Evolutionary conservation across 2,888 invertebrate genomes (phyloP).

Genomic region (Anthrax anthrax): DNA sequence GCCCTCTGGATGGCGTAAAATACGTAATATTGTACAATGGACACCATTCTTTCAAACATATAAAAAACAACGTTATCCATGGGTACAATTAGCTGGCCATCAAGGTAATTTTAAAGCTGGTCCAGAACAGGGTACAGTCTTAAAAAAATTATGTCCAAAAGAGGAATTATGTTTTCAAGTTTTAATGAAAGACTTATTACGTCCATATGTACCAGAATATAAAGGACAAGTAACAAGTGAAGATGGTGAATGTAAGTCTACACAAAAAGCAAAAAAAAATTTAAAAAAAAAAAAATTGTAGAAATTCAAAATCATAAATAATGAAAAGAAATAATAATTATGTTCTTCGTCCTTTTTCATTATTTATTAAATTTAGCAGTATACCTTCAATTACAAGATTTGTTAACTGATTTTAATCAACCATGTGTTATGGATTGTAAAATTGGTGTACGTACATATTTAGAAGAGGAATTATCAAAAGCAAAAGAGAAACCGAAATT

Average conservation of each 20-base stretch:
- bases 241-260: conserved; percentile 54
- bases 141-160: conserved; percentile 82
- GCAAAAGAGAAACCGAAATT: conserved; percentile 89
- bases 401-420: conserved; percentile 76
- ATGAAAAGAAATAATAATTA: not conserved
- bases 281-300: not conserved
- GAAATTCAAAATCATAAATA: too few species aligned
- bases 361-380: conserved; percentile 31
- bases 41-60: conserved; percentile 94
- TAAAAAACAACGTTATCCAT: conserved; percentile 89
- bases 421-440: conserved; percentile 98
- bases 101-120: conserved; percentile 93
- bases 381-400: conserved; percentile 84
- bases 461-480: conserved; percentile 88
- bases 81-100: conserved; percentile 93
- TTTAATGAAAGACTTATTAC: conserved; percentile 69
- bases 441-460: conserved; percentile 83
- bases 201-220: conserved; percentile 86
- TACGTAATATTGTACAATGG: conserved; percentile 89
- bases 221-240: conserved; percentile 72
- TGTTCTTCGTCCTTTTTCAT: conserved; percentile 29
- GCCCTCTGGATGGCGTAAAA: conserved; percentile 88
- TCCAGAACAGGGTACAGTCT: conserved; percentile 81
- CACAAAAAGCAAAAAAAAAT: conserved; percentile 2
- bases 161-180: conserved; percentile 78